These are phyloP conservation scores for Drosophila antonietae DNA, from an alignment of 2,888 invertebrate genomes.

Conservation along the genomic window DNA sequence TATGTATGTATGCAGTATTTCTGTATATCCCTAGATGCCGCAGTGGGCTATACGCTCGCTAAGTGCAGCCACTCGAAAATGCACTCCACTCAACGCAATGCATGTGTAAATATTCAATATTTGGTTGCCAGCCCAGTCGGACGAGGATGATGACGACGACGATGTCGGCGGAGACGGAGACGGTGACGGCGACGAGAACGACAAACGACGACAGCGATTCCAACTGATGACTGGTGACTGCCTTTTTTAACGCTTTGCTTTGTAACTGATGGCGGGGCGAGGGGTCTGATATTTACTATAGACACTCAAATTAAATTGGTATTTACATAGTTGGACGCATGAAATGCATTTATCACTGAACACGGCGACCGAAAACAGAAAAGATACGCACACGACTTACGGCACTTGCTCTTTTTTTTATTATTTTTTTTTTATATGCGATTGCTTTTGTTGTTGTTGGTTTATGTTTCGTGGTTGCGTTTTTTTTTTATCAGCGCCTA, in stretches of 20 bases:
- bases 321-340: slow-evolving; percentile 80
- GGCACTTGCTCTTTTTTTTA: slow-evolving; percentile 59
- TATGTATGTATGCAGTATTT: neutral
- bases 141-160: slow-evolving; percentile 21
- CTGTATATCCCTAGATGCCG: slow-evolving; percentile 6
- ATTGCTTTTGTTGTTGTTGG: slow-evolving; percentile 37
- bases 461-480: slow-evolving; percentile 64
- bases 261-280: slow-evolving; percentile 11
- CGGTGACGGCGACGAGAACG: neutral
- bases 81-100: slow-evolving; percentile 77
- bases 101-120: slow-evolving; percentile 81
- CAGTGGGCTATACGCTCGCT: slow-evolving; percentile 39
- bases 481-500: slow-evolving; percentile 73
- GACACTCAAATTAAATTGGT: slow-evolving; percentile 83
- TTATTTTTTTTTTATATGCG: slow-evolving; percentile 1
- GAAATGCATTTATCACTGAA: slow-evolving; percentile 75
- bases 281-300: slow-evolving; percentile 59
- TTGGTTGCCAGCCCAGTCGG: slow-evolving; percentile 60
- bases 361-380: slow-evolving; percentile 30
- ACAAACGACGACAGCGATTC: slow-evolving; percentile 10
- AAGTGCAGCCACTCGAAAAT: slow-evolving; percentile 78
- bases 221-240: slow-evolving; percentile 54
- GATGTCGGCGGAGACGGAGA: slow-evolving; percentile 9
- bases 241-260: slow-evolving; percentile 52
- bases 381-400: slow-evolving; percentile 51